Base-by-base conservation (phyloP, 2,888 invertebrate species). In the Melieria omissa region DNA sequence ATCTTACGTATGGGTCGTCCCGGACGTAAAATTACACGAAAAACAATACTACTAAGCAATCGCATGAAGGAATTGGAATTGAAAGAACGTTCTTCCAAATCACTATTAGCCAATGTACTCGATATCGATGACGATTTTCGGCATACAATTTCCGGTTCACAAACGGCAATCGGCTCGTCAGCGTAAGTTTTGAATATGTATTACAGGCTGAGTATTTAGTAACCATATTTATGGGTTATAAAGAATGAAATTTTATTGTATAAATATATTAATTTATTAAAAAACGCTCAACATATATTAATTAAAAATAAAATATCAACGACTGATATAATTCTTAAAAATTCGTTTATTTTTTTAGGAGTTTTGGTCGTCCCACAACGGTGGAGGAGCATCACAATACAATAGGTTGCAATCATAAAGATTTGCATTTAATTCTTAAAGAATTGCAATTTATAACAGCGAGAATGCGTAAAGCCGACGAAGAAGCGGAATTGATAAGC, bases 91-190 rank as follows among this genome's bases (percentile, higher is more conserved):
- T 96, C 96, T 77, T 97, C 97, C 73, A 96, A 96, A 88, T 96
- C 96, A 80, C 89, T 98, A 81, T 89, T 98, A 84, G 97, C 98
- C 73, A 98, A 98, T 87, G 97, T 97, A 78, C 89, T 98, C 81
- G 97, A 98, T 88, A 95, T 98, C 84, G 97, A 98, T 86, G 97
- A 97, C 84, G 97, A 97, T 86, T 96, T 96, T 88, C 91, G 95
- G 82, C 93, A 94, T 82, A 91, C 92, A 79, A 90, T 91, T 65
- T 87, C 87, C 65, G 87, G 87, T 65, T 87, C 87, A 44, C 87
- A 87, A 78, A 91, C 91, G 71, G 91, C 91, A 71, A 91, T 91
- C 79, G 88, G 91, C 77, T 91, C 90, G 79, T 90, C 90, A 73
- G 91, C 90, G 91, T 91, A 87, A 89, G 89, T 84, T 65, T 54